Evolutionary conservation across 2,797 vertebrate species (phyloP).

Genomic region (Acanthornis magna): DNA sequence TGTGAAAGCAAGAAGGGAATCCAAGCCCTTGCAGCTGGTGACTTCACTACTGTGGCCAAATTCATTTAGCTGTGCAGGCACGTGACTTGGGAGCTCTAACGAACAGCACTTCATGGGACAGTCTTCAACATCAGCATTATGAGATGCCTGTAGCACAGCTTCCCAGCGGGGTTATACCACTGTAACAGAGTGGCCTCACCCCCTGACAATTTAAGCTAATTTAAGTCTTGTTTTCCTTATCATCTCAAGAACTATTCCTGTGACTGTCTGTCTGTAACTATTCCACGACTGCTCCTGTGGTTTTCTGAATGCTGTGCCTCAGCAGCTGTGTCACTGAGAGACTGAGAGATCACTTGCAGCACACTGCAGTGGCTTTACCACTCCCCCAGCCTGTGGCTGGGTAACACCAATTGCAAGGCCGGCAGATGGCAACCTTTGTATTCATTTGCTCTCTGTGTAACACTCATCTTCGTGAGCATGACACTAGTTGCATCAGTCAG

Average conservation of each 20-base stretch:
- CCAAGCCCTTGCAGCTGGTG: background rate
- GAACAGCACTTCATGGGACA: background rate
- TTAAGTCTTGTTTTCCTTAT: background rate
- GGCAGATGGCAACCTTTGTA: constrained; percentile 31
- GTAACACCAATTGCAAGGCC: background rate
- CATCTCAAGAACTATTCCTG: background rate
- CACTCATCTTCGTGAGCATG: background rate
- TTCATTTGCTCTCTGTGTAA: background rate
- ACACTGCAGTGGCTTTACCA: background rate
- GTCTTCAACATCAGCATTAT: background rate
- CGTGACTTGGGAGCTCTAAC: background rate
- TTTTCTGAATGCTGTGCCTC: background rate
- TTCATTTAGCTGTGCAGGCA: background rate
- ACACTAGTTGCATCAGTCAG: constrained; percentile 9
- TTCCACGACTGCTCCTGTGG: background rate
- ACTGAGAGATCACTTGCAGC: background rate
- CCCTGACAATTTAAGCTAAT: background rate
- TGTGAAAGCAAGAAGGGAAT: background rate
- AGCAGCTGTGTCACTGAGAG: background rate
- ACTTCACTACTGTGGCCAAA: background rate
- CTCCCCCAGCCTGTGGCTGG: background rate
- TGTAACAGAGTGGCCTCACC: background rate
- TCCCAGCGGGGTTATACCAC: background rate
- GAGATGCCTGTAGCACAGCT: background rate
- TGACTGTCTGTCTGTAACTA: background rate